These are phyloP conservation scores for Montipora capricornis DNA, from an alignment of 64 coral and sea anemone genomes.

Conservation along the genomic window DNA sequence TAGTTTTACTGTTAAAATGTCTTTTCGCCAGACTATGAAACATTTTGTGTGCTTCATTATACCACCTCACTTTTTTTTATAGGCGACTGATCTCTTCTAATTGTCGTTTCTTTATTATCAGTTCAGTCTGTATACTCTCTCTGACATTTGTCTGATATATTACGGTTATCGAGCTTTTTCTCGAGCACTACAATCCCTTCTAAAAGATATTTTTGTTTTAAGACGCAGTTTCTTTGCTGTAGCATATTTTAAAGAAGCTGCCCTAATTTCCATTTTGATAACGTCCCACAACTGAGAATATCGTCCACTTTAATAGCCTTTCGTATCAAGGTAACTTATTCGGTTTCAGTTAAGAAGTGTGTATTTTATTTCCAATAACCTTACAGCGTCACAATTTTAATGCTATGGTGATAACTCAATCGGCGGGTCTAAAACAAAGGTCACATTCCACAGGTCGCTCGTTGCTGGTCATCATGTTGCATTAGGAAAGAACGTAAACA, in stretches of 20 bases:
- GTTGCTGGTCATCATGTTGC: no score
- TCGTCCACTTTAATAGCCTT: not conserved
- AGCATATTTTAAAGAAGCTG: not conserved
- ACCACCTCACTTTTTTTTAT: not conserved
- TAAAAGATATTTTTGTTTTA: not conserved
- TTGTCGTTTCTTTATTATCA: not conserved
- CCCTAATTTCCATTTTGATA: not conserved
- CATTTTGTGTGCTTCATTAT: not conserved
- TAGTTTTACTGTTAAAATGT: not conserved
- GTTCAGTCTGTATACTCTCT: not conserved
- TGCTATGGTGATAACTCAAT: no score
- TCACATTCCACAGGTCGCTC: no score
- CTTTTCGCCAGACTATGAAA: not conserved
- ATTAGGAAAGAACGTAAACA: no score
- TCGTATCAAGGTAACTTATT: not conserved
- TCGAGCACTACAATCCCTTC: not conserved
- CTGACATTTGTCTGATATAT: not conserved
- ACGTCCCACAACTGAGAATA: not conserved
- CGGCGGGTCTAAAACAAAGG: no score
- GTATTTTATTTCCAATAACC: not conserved
- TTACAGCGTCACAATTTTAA: no score
- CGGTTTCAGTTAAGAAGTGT: not conserved
- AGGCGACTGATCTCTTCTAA: not conserved
- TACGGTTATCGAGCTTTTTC: not conserved
- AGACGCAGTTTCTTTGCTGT: not conserved